These are phyloP conservation scores for Novumbra hubbsi DNA, from an alignment of 2,797 vertebrate species.

Conservation along the genomic window DNA sequence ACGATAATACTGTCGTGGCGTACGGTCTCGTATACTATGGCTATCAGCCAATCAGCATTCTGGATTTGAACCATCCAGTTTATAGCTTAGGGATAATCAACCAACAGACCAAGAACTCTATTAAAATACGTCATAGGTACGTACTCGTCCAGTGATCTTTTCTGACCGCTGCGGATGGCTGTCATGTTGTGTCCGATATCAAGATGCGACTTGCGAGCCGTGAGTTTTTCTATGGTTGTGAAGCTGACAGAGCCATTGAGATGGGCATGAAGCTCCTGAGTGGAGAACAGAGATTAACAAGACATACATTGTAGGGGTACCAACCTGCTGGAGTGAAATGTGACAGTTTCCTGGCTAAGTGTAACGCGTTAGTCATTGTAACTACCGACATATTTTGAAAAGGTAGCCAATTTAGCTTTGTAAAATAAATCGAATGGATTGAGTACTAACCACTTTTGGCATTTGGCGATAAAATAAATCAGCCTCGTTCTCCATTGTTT, in stretches of 20 bases:
- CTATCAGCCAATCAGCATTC: too few species aligned
- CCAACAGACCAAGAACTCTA: not conserved
- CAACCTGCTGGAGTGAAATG: not conserved
- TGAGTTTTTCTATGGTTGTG: slow-evolving; percentile 87
- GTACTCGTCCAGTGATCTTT: slow-evolving; percentile 88
- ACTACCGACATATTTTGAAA: too few species aligned
- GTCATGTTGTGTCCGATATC: slow-evolving; percentile 85
- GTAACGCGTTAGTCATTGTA: too few species aligned
- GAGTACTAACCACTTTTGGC: slow-evolving; percentile 74
- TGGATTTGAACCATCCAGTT: not conserved
- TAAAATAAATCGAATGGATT: not conserved
- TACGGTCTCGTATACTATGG: too few species aligned
- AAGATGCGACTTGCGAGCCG: slow-evolving; percentile 82
- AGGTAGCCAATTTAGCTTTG: too few species aligned
- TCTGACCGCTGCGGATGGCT: slow-evolving; percentile 84
- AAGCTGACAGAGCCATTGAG: slow-evolving; percentile 93
- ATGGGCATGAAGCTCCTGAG: slow-evolving; percentile 94
- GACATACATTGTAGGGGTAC: slow-evolving; percentile 44
- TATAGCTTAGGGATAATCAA: not conserved
- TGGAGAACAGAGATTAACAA: slow-evolving; percentile 20
- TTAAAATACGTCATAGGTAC: slow-evolving; percentile 47
- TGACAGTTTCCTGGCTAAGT: too few species aligned
- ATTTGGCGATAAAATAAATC: slow-evolving; percentile 69
- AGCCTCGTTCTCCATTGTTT: slow-evolving; percentile 61
- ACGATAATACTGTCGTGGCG: too few species aligned